Base-by-base conservation (phyloP, 2,113 vertebrate species). In the Orycteropus afer region DNA sequence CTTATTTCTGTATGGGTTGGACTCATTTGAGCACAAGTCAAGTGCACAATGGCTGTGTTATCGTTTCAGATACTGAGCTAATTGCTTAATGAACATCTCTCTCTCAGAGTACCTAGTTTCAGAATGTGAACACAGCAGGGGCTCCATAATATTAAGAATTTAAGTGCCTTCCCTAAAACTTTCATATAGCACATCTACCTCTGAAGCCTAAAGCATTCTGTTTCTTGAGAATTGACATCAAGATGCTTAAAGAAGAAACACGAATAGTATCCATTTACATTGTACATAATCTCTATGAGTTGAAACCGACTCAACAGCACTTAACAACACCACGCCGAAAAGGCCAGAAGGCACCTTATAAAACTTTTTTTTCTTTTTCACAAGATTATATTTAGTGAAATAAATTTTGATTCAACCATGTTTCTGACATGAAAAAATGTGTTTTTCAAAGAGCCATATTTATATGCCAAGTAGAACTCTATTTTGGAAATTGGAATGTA, bases 401-500 rank as follows among this genome's bases (percentile, higher is more conserved):
- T 85, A 90, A 81, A 63, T 55, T 94, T 82, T 29, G 34, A 45
- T 89, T 45, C n/a, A 73, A 65, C 25, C 8, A 76, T 61, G 42
- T 86, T 74, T 86, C 55, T 83, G 93, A 32, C 67, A 89, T 40
- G 55, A 89, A 69, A 53, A 79, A 67, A 55, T 5, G 5, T 32
- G 27, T 42, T 71, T 95, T 95, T 63, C 32, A 22, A 96, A 94
- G 61, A 96, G 45, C 23, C 76, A 82, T 29, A 13, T 89, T 94
- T 89, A 78, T 88, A 45, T 83, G 55, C 71, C 11, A 20, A 96
- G 53, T 79, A 87, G 89, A 95, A 94, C 78, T 76, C 65, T 95
- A 87, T 96, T 95, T 95, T 80, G 69, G 93, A 94, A 95, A 73
- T n/a, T 91, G 53, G 45, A 71, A 95, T 97, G 59, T 65, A 96